Conservation (phyloP, 2,113 vertebrate species). For the Rhagologus leucostigma region DNA sequence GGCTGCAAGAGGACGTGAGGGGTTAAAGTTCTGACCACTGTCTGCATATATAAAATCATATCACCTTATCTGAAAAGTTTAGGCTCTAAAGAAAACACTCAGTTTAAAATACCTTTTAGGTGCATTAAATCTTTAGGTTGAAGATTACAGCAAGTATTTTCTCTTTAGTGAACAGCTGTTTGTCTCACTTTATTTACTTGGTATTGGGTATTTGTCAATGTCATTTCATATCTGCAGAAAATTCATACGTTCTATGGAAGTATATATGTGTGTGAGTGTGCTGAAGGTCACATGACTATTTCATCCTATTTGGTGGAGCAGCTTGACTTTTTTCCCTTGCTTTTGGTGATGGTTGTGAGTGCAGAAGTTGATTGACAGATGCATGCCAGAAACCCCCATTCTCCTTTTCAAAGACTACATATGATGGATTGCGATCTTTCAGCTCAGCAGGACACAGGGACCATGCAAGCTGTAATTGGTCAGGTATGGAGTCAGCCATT, state of each 20-base stretch:
- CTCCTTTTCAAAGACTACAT: constrained; percentile 84
- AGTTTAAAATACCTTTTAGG: constrained; percentile 37
- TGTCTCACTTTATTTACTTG: constrained; percentile 83
- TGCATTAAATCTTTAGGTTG: constrained; percentile 67
- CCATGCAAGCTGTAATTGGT: constrained; percentile 87
- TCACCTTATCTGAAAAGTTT: constrained; percentile 66
- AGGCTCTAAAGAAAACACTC: constrained; percentile 45
- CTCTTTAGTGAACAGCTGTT: constrained; percentile 75
- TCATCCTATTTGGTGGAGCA: constrained; percentile 83
- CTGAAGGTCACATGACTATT: constrained; percentile 82
- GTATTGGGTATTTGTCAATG: constrained; percentile 84
- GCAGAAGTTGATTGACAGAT: constrained; percentile 87
- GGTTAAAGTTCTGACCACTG: constrained; percentile 56
- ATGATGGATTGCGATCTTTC: constrained; percentile 85
- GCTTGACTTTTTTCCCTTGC: constrained; percentile 81
- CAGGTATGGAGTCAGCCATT: constrained; percentile 88
- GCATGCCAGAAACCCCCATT: constrained; percentile 82
- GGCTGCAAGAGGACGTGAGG: background rate
- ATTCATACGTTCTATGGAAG: constrained; percentile 77
- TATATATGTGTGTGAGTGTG: constrained; percentile 76
- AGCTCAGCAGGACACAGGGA: constrained; percentile 83
- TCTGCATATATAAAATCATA: constrained; percentile 49
- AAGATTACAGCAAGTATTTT: constrained; percentile 73
- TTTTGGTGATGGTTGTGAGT: constrained; percentile 86
- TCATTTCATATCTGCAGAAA: constrained; percentile 84